phyloP scores from a whole-genome alignment of 1,140 invertebrate genomes.

The Drosophila arizonae region DNA sequence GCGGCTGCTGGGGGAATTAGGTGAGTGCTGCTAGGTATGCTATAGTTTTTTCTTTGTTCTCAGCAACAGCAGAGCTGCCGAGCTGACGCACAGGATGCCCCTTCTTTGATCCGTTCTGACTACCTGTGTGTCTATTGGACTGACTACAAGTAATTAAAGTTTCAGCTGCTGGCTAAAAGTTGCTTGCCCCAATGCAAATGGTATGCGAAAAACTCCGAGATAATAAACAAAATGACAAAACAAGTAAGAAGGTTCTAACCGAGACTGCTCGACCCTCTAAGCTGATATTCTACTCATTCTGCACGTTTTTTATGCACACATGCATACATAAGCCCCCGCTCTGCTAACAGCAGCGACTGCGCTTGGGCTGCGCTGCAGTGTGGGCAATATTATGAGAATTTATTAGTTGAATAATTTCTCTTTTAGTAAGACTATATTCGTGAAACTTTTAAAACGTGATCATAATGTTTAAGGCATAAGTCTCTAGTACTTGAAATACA shows the following conservation, averaged over 20 bases:
- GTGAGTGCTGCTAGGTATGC: conserved; percentile 23
- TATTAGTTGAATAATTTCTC: too few relatives aligned
- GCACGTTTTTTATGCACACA: not conserved
- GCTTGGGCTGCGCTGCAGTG: too few relatives aligned
- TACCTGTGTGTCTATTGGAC: not conserved
- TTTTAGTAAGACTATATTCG: too few relatives aligned
- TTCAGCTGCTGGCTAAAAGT: conserved; percentile 29
- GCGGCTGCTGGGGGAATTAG: not conserved
- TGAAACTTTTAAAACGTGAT: too few relatives aligned
- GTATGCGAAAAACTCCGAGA: conserved; percentile 18
- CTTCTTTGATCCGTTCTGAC: too few relatives aligned
- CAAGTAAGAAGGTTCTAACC: conserved; percentile 1
- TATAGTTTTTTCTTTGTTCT: conserved; percentile 1
- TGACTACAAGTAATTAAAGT: conserved; percentile 26
- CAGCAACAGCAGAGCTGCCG: not conserved
- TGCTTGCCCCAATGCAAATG: conserved; percentile 26
- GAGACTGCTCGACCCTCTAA: too few relatives aligned
- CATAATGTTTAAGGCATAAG: too few relatives aligned
- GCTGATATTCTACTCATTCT: too few relatives aligned
- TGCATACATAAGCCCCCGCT: not conserved
- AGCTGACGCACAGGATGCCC: not conserved
- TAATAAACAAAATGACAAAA: conserved; percentile 11
- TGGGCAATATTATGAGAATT: too few relatives aligned
- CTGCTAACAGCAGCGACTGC: too few relatives aligned
- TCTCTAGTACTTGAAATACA: too few relatives aligned